Evolutionary conservation across 2,113 vertebrate species (phyloP).

Genomic region (Anser cygnoides): DNA sequence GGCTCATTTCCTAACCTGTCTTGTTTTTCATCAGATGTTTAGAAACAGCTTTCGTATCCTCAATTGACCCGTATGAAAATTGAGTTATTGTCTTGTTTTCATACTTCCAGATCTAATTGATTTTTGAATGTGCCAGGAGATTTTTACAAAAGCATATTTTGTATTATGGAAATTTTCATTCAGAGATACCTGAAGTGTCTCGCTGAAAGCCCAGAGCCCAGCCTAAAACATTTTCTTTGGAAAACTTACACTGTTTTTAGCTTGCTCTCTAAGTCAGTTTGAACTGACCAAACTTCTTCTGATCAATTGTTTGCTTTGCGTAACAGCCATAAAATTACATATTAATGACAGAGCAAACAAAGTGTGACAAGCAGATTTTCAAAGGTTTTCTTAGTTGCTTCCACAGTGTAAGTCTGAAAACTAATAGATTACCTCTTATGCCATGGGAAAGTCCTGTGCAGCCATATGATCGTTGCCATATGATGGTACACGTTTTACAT

Average conservation of each 20-base stretch:
- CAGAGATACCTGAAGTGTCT: background rate
- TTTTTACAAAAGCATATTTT: background rate
- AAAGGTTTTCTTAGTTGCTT: background rate
- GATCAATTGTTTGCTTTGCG: background rate
- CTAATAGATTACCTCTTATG: background rate
- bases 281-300: background rate
- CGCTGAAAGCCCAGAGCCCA: background rate
- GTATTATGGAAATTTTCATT: background rate
- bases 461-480: rapidly evolving
- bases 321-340: background rate
- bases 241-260: background rate
- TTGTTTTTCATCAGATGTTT: slow-evolving; percentile 49
- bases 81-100: slow-evolving; percentile 38
- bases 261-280: background rate
- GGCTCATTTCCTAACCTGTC: slow-evolving; percentile 47
- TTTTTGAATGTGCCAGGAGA: slow-evolving; percentile 26
- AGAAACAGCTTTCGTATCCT: slow-evolving; percentile 51
- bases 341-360: background rate
- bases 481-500: rapidly evolving
- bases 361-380: background rate
- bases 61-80: slow-evolving; percentile 5
- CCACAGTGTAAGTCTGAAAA: background rate
- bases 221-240: background rate
- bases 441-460: background rate
- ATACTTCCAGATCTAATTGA: slow-evolving; percentile 39